phyloP scores from a whole-genome alignment of 1,140 invertebrate species.

The Olivierus martensii region DNA sequence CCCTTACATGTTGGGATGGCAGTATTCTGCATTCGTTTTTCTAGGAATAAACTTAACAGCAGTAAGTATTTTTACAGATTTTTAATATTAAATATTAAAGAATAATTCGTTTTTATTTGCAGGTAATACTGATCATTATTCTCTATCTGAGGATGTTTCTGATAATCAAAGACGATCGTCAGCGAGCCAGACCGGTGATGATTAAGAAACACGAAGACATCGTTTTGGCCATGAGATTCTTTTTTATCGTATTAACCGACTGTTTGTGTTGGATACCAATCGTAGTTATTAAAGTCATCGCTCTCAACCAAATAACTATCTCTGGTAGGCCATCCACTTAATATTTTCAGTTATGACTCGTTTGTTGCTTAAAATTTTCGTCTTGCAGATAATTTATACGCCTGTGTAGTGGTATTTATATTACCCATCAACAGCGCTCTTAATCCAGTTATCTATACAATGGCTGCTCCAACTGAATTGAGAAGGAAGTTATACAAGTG shows the following conservation, averaged over 20 bases:
- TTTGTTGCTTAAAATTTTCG: neutral
- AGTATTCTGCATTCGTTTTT: constrained; percentile 31
- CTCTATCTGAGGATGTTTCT: constrained; percentile 40
- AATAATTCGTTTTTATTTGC: neutral
- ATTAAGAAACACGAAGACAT: constrained; percentile 18
- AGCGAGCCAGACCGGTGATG: constrained; percentile 16
- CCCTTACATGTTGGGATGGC: constrained; percentile 29
- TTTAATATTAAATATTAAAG: neutral
- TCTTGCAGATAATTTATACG: constrained; percentile 31
- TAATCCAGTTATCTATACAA: constrained; percentile 64
- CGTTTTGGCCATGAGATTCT: constrained; percentile 24
- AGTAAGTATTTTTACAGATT: constrained; percentile 10
- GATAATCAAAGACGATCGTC: constrained; percentile 18
- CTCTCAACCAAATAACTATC: constrained; percentile 11
- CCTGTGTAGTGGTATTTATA: constrained; percentile 60
- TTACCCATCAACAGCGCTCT: constrained; percentile 61
- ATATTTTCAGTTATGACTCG: neutral
- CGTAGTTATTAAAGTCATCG: constrained; percentile 24
- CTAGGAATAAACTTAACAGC: constrained; percentile 29
- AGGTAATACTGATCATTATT: constrained; percentile 43
- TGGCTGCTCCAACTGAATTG: constrained; percentile 45
- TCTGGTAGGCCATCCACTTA: constrained; percentile 8
- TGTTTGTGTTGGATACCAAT: constrained; percentile 31
- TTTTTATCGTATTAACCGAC: constrained; percentile 29
- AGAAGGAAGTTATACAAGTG: constrained; percentile 13